A percentile compares a stretch with the other conserved stretches of the same genome.
Evolutionary conservation across 2,113 vertebrate genomes (phyloP).

Genomic region (Holacanthus passer): DNA sequence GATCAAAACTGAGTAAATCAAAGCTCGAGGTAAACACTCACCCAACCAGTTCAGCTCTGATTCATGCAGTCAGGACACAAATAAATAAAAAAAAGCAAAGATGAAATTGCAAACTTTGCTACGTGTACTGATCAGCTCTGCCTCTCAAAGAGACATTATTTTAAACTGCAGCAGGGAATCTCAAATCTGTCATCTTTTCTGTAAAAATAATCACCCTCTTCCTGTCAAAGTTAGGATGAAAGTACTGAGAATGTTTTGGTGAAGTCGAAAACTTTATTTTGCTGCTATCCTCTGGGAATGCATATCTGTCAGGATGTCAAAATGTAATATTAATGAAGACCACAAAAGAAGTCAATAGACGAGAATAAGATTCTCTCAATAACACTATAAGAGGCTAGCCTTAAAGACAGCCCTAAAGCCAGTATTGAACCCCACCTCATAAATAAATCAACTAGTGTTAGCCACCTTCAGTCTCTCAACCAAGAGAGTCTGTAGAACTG

Average conservation of each 20-base stretch:
- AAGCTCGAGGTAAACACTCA: slow-evolving; percentile 17
- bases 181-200: not conserved
- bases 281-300: slow-evolving; percentile 16
- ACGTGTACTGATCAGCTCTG: not conserved
- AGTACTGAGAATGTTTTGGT: slow-evolving; percentile 30
- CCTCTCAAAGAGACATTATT: not conserved
- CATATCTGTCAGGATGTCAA: slow-evolving; percentile 55
- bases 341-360: slow-evolving; percentile 61
- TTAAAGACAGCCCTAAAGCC: slow-evolving; percentile 46
- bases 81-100: not conserved
- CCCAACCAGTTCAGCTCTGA: slow-evolving; percentile 11
- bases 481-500: not conserved
- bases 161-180: slow-evolving; percentile 6
- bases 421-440: slow-evolving; percentile 44
- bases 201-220: slow-evolving; percentile 9
- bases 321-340: slow-evolving; percentile 71
- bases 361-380: too few species aligned
- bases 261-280: slow-evolving; percentile 44
- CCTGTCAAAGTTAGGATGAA: slow-evolving; percentile 42
- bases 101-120: not conserved
- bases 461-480: slow-evolving; percentile 17
- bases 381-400: slow-evolving; percentile 30
- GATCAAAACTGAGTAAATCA: slow-evolving; percentile 38
- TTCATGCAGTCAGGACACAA: not conserved
- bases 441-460: slow-evolving; percentile 57